Conservation (phyloP, 1,140 invertebrate species). For the Carcinoscorpius rotundicauda region DNA sequence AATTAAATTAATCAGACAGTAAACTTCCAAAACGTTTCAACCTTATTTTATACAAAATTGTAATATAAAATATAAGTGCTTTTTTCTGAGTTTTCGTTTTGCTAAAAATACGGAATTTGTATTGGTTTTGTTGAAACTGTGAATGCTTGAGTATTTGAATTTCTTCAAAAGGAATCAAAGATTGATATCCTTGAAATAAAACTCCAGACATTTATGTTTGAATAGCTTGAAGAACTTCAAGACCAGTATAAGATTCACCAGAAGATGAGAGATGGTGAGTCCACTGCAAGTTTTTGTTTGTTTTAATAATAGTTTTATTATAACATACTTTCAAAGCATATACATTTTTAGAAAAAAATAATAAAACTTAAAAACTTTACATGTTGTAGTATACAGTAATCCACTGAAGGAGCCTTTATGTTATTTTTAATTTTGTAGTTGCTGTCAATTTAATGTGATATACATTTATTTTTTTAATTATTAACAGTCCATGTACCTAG, state of each 20-base stretch:
- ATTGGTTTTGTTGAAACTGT: not conserved
- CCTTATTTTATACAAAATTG: not conserved
- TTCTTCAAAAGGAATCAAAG: not conserved
- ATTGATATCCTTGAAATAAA: not conserved
- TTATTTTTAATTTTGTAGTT: conserved; percentile 1
- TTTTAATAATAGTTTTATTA: not conserved
- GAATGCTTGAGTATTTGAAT: conserved; percentile 2
- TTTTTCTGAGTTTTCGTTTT: not conserved
- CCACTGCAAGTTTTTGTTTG: not conserved
- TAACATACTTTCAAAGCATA: not conserved
- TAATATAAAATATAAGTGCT: not conserved
- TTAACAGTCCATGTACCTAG: not conserved
- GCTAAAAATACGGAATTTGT: not conserved
- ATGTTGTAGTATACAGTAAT: no score
- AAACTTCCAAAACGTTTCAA: not conserved
- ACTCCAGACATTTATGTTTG: conserved; percentile 4
- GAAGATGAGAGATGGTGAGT: conserved; percentile 37
- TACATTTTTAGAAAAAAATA: not conserved
- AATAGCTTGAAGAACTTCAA: conserved; percentile 40
- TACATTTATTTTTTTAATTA: not conserved
- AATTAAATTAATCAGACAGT: no score
- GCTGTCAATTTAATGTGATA: conserved; percentile 3
- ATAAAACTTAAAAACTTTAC: not conserved
- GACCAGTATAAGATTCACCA: conserved; percentile 41
- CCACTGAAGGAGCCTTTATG: not conserved